These are phyloP conservation scores for Noctua fimbriata DNA, from an alignment of 2,888 invertebrate genomes.

Conservation along the genomic window DNA sequence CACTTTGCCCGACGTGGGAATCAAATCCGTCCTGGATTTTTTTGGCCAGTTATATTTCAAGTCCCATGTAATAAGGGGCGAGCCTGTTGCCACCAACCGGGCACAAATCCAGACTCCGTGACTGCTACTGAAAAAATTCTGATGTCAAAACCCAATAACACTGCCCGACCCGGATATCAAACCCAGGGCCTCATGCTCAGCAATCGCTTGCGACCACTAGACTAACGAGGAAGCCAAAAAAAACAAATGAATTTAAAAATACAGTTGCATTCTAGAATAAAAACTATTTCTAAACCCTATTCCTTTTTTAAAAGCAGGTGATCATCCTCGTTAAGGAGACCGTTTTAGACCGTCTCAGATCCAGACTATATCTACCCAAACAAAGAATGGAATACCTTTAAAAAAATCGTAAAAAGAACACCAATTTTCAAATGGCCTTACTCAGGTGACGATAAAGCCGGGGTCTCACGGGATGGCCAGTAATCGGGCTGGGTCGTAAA, in stretches of 20 bases:
- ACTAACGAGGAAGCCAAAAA: neutral
- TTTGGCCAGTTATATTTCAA: no score
- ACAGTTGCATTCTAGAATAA: neutral
- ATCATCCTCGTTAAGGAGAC: constrained; percentile 25
- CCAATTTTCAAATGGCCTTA: constrained; percentile 83
- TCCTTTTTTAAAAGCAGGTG: constrained; percentile 31
- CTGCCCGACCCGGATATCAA: no score
- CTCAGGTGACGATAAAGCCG: constrained; percentile 87
- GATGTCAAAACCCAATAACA: no score
- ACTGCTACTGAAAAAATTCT: no score
- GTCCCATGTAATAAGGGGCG: no score
- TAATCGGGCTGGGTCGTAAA: constrained; percentile 84
- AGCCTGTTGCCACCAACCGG: no score
- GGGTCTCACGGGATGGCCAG: constrained; percentile 75
- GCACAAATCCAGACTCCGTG: no score
- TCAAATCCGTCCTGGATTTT: no score
- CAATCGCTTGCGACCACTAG: no score
- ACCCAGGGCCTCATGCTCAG: no score
- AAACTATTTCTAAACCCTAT: neutral
- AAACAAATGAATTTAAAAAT: neutral
- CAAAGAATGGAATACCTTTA: constrained; percentile 47
- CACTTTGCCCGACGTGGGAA: no score
- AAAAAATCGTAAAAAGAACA: constrained; percentile 65
- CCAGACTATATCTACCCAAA: constrained; percentile 41
- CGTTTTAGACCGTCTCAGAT: constrained; percentile 15